Evolutionary conservation across 1,140 invertebrate genomes (phyloP).

Genomic region (Pogonognathellus flavescens): DNA sequence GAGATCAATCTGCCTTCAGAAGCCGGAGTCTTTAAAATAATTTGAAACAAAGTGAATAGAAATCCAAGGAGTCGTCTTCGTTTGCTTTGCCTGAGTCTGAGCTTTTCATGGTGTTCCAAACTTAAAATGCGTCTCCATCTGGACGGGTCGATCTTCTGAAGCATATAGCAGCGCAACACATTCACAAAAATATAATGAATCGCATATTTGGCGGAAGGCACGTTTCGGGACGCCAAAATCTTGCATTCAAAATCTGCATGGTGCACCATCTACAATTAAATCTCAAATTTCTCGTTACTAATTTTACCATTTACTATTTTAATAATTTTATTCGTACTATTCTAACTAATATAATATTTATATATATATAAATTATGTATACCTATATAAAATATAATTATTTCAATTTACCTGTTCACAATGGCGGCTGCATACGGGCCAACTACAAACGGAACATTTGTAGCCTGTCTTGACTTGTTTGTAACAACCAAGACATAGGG

Average conservation of each 20-base stretch:
- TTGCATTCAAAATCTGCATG: conserved; percentile 50
- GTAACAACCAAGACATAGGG: conserved; percentile 74
- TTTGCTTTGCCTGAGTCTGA: conserved; percentile 74
- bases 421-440: conserved; percentile 68
- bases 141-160: conserved; percentile 74
- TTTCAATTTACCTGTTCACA: conserved; percentile 62
- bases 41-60: conserved; percentile 75
- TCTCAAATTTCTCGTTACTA: no score
- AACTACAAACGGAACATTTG: conserved; percentile 67
- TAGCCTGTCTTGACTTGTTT: conserved; percentile 67
- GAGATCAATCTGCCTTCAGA: conserved; percentile 76
- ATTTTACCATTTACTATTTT: no score
- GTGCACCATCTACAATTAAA: conserved; percentile 27
- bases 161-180: conserved; percentile 77
- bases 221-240: conserved; percentile 41
- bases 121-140: conserved; percentile 75
- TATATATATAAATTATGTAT: no score
- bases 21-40: conserved; percentile 73
- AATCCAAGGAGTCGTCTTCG: conserved; percentile 75
- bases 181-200: conserved; percentile 74
- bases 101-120: conserved; percentile 77
- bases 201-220: conserved; percentile 16
- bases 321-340: no score
- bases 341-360: no score
- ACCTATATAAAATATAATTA: no score